Conservation (phyloP, 2,797 vertebrate genomes). For the Falco cherrug region DNA sequence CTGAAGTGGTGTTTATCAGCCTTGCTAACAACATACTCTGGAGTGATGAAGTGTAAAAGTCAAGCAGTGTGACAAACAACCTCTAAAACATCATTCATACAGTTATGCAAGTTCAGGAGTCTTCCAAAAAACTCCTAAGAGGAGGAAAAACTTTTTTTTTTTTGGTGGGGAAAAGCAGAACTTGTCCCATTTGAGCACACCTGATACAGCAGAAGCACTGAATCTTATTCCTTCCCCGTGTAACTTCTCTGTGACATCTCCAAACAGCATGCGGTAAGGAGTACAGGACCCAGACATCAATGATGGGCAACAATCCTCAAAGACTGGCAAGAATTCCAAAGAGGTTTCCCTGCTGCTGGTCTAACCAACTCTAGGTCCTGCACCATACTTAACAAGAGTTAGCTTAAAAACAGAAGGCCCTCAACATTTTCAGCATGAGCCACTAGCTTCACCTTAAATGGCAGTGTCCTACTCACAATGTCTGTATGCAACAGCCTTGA, state of each 20-base stretch:
- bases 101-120: not conserved
- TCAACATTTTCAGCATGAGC: not conserved
- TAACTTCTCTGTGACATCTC: too few relatives aligned
- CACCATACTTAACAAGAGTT: too few relatives aligned
- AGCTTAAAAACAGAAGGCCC: not conserved
- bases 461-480: rapidly evolving
- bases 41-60: not conserved
- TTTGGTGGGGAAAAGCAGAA: too few relatives aligned
- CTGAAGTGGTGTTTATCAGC: not conserved
- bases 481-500: not conserved
- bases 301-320: too few relatives aligned
- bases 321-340: too few relatives aligned
- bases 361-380: too few relatives aligned
- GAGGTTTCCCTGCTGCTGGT: too few relatives aligned
- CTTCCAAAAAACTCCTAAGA: not conserved
- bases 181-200: too few relatives aligned
- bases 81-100: not conserved
- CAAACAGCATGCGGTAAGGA: too few relatives aligned
- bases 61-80: not conserved
- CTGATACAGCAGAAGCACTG: too few relatives aligned
- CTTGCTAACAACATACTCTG: not conserved
- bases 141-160: not conserved
- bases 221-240: too few relatives aligned
- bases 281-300: too few relatives aligned
- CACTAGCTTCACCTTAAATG: not conserved